Base-by-base conservation (phyloP, 1,140 invertebrate species). In the Andrena cerasifolii region DNA sequence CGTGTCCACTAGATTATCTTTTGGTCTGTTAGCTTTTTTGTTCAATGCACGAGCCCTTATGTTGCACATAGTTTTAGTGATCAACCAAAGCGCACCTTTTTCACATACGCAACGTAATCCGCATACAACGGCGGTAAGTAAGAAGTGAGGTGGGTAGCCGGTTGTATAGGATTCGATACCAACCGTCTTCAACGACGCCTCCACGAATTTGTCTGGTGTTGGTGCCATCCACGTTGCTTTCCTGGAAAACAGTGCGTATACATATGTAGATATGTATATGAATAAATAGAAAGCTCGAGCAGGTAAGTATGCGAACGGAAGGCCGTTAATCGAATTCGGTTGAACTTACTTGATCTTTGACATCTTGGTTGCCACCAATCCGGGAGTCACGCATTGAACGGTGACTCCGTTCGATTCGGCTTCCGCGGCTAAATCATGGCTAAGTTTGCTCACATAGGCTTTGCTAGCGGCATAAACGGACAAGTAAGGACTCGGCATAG, bases 361-460 rank as follows among this genome's bases (percentile, higher is more conserved):
- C 97, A 99, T 97, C 85, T 98, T 99, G 0, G 98, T 98, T 5
- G 97, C 96, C 0, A 99, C 98, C 84, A 96, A 97, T 26, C 97
- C 97, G 0, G 98, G 98, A 56, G 96, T 90, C 1, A 99, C 93
- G 88, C 96, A 97, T 93, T 99, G 97, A 4, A 98, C 93, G 18
- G 95, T 95, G 2, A 99, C 95, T 4, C 98, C 97, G 71, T 94
- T 94, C 7, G 94, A 94, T 18, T 91, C 92, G 81, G 98, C 98
- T 91, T 99, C 98, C 10, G 94, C 94, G 5, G 95, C 94, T 26
- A 99, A 93, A 87, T 97, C 96, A 31, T 95, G 94, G 26, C 96
- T 96, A 68, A 99, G 96, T 91, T 97, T 98, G 21, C 96, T 95
- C 0, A 98, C 95, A 93, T 95, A 99, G 16, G 97, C 95, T 94